A percentile compares a stretch with the other conserved stretches of the same genome.
Conservation (phyloP, 2,113 vertebrate species). For the Sylvicapra grimmia region DNA sequence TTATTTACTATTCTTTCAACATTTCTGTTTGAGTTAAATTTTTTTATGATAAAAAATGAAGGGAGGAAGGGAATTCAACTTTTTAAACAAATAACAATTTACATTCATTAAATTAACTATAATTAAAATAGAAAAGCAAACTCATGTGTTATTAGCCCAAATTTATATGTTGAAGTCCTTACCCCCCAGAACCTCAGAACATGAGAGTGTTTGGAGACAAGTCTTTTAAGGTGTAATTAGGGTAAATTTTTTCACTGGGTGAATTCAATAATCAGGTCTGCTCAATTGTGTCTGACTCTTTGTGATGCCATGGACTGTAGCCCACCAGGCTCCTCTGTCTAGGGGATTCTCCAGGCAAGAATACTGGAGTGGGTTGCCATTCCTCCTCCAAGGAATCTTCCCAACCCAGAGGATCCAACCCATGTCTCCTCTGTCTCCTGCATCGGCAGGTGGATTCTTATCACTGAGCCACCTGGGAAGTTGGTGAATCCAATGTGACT, state of each 20-base stretch:
- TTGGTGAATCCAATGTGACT: neutral
- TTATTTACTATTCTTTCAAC: neutral
- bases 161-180: neutral
- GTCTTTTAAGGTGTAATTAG: neutral
- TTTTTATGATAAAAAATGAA: neutral
- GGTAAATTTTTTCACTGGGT: neutral
- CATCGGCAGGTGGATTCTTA: neutral
- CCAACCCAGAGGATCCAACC: neutral
- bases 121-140: neutral
- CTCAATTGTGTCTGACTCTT: neutral
- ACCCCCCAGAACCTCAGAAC: neutral
- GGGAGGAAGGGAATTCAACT: neutral
- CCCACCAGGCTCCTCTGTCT: neutral
- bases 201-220: neutral
- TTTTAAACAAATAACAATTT: neutral
- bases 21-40: neutral
- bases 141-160: neutral
- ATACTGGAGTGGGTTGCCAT: neutral
- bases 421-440: neutral
- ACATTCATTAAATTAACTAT: neutral
- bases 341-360: neutral
- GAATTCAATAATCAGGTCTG: neutral
- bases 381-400: neutral
- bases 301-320: neutral
- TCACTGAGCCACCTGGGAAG: neutral